Evolutionary conservation across 2,113 vertebrate species (phyloP).

Genomic region (Atrichornis clamosus): DNA sequence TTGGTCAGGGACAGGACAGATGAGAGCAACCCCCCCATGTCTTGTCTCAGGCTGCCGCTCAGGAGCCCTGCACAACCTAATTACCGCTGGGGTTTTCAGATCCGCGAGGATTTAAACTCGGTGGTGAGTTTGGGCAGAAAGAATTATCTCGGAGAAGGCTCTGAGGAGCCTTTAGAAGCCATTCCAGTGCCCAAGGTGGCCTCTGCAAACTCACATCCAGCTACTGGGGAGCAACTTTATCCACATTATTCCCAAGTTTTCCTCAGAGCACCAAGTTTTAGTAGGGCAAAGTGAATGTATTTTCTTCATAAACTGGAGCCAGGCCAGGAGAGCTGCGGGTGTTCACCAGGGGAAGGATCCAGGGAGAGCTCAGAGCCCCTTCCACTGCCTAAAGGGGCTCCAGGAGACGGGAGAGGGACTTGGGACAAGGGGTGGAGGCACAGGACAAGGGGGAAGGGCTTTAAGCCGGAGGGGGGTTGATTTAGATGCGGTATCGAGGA

Average conservation of each 20-base stretch:
- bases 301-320: neutral
- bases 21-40: accelerated
- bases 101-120: neutral
- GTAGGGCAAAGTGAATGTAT: accelerated
- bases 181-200: neutral
- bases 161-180: neutral
- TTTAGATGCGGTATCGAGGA: accelerated
- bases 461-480: no score
- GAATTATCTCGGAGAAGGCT: neutral
- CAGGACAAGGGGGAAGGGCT: neutral
- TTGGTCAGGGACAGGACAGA: no score
- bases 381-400: accelerated
- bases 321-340: neutral
- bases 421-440: neutral
- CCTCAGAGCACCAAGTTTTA: neutral
- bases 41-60: neutral
- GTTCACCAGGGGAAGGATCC: neutral
- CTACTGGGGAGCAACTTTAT: neutral
- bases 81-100: neutral
- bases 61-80: neutral
- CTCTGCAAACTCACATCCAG: neutral
- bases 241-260: no score
- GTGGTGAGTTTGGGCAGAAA: no score
- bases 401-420: neutral
- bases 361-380: neutral